Base-by-base conservation (phyloP, 2,113 vertebrate species). In the Limnothrissa miodon region DNA sequence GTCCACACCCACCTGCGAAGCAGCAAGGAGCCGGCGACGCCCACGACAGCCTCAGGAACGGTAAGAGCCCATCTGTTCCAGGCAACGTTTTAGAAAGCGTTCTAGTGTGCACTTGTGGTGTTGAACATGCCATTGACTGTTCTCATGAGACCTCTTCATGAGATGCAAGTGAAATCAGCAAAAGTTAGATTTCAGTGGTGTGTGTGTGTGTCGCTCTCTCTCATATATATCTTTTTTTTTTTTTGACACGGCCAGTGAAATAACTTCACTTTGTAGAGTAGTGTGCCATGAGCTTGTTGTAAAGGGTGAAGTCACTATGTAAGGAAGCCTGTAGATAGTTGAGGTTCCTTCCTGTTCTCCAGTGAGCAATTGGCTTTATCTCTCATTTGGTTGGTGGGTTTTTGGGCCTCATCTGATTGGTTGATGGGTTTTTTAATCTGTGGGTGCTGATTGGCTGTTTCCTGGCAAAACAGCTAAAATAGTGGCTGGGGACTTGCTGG, bases 401-500 rank as follows among this genome's bases (percentile, higher is more conserved):
- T 36, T 17, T 10, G 62, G 6, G n/a, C 59, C 25, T 9, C 13
- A 10, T 66, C 7, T 70, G 62, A 70, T 70, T 70, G 62, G 62
- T 70, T 33, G 62, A 15, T 70, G 62, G 62, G 29, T 25, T 70
- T 33, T 74, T n/a, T n/a, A n/a, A 74, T 74, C 66, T 74, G 66
- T 74, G 66, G 19, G 33, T 36, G 17, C 29, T 74, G 66, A 74
- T 74, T 74, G 29, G 25, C 66, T 36, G 66, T 74, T 74, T 74
- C 66, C 33, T 86, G 70, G 39, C 86, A 78, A 81, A 84, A 79
- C 91, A 97, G 98, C 93, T 87, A 99, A 97, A 92, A 93, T 93
- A 66, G 85, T 96, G 89, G 96, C 97, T 90, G 97, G 97, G 86
- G 96, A 95, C 91, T 95, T 99, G 90, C 95, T 99, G 53, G 91